Evolutionary conservation across 2,888 invertebrate species (phyloP).

Genomic region (Polydrusus pterygomalis): DNA sequence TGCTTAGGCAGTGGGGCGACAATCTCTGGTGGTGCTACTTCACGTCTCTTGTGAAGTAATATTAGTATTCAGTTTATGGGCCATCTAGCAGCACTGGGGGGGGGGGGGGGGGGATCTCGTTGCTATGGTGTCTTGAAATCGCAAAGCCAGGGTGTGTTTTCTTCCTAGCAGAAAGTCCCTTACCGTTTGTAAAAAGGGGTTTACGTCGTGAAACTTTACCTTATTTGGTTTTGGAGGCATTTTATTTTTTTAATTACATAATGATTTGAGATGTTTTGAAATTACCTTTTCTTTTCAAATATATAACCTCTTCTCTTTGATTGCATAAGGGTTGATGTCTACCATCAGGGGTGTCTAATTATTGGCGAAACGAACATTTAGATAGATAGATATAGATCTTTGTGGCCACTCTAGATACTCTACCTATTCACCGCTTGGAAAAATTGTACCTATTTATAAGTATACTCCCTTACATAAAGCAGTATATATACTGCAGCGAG

Average conservation of each 20-base stretch:
- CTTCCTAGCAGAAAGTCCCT: too few species aligned
- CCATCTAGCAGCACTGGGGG: slow-evolving; percentile 88
- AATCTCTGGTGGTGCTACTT: slow-evolving; percentile 81
- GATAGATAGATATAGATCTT: too few species aligned
- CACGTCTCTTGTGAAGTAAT: slow-evolving; percentile 90
- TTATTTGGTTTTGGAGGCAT: slow-evolving; percentile 60
- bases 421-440: too few species aligned
- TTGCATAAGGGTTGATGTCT: slow-evolving; percentile 18
- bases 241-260: slow-evolving; percentile 29
- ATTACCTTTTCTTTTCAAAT: slow-evolving; percentile 13
- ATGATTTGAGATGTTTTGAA: slow-evolving; percentile 22
- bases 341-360: too few species aligned
- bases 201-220: slow-evolving; percentile 75
- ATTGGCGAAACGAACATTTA: background rate
- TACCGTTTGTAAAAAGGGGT: slow-evolving; percentile 78
- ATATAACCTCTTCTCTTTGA: too few species aligned
- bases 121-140: slow-evolving; percentile 78
- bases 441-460: too few species aligned
- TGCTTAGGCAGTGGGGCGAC: too few species aligned
- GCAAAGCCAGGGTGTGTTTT: too few species aligned
- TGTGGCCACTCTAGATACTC: too few species aligned
- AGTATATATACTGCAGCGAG: too few species aligned
- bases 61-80: slow-evolving; percentile 87
- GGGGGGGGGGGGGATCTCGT: slow-evolving; percentile 85
- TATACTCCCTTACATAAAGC: too few species aligned